These are phyloP conservation scores for Mus spretus DNA, from an alignment of 2,797 vertebrate genomes.

Conservation along the genomic window DNA sequence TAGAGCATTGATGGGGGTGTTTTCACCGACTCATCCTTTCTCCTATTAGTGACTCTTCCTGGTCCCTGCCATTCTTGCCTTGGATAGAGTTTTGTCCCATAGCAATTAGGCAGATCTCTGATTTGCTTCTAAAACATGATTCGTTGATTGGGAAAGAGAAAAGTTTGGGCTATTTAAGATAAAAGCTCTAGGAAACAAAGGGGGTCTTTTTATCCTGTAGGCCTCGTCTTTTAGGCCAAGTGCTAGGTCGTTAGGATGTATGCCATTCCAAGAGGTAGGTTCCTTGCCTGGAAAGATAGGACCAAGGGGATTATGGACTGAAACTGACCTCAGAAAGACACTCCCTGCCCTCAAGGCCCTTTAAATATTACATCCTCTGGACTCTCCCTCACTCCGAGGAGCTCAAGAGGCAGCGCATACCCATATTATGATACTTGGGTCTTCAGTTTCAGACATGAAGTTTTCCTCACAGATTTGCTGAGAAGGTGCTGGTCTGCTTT, in stretches of 20 bases:
- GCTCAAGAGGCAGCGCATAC: background rate
- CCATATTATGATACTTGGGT: background rate
- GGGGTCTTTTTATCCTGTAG: conserved; percentile 33
- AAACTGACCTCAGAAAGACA: conserved; percentile 49
- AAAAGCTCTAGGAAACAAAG: conserved; percentile 62
- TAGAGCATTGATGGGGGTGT: conserved; percentile 76
- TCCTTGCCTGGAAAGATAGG: conserved; percentile 19
- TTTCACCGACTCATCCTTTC: conserved; percentile 81
- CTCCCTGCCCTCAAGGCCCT: background rate
- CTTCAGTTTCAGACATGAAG: background rate
- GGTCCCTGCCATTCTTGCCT: conserved; percentile 53
- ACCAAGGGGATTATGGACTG: conserved; percentile 1
- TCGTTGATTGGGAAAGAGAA: conserved; percentile 68
- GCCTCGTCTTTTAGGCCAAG: conserved; percentile 64
- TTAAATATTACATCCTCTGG: conserved; percentile 11
- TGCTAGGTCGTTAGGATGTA: conserved; percentile 23
- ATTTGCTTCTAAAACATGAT: conserved; percentile 75
- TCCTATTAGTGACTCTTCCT: conserved; percentile 77
- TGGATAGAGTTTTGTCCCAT: conserved; percentile 77
- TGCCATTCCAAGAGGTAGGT: conserved; percentile 33
- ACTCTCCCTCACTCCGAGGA: background rate
- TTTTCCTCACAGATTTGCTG: background rate
- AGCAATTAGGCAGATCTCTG: conserved; percentile 73
- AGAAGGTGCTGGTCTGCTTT: conserved; percentile 54
- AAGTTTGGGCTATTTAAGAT: conserved; percentile 68